phyloP scores from a whole-genome alignment of 2,888 invertebrate genomes.

The Horisme vitalbata region DNA sequence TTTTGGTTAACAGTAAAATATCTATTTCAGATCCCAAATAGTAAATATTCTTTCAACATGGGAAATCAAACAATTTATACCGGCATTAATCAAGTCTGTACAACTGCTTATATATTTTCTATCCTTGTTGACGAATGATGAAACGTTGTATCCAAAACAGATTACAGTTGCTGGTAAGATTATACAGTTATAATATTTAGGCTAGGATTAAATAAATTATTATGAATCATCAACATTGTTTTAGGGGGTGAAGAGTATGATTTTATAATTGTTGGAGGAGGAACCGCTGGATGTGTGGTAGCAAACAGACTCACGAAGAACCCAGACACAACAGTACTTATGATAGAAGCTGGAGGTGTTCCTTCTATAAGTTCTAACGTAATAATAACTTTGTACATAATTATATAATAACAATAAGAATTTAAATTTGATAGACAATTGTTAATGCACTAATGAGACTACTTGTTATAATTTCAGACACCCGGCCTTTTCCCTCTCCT shows the following conservation, averaged over 20 bases:
- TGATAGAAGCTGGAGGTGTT: conserved; percentile 10
- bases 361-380: background rate
- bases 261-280: background rate
- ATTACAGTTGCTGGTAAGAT: background rate
- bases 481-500: conserved; percentile 14
- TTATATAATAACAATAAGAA: no score
- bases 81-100: background rate
- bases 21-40: background rate
- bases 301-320: conserved; percentile 6
- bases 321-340: conserved; percentile 2
- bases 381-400: background rate
- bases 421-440: no score
- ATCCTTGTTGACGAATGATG: background rate
- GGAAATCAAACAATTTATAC: background rate
- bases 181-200: no score
- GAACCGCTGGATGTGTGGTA: conserved; percentile 12
- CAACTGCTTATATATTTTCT: background rate
- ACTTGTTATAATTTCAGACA: conserved; percentile 1
- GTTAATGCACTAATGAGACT: no score
- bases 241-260: background rate
- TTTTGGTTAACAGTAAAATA: no score
- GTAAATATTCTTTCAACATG: background rate
- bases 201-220: no score
- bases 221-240: no score
- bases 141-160: background rate